Percentiles rank a stretch among this genome's conserved stretches.
Evolutionary conservation across 2,113 vertebrate species (phyloP).

Genomic region (Motacilla alba): DNA sequence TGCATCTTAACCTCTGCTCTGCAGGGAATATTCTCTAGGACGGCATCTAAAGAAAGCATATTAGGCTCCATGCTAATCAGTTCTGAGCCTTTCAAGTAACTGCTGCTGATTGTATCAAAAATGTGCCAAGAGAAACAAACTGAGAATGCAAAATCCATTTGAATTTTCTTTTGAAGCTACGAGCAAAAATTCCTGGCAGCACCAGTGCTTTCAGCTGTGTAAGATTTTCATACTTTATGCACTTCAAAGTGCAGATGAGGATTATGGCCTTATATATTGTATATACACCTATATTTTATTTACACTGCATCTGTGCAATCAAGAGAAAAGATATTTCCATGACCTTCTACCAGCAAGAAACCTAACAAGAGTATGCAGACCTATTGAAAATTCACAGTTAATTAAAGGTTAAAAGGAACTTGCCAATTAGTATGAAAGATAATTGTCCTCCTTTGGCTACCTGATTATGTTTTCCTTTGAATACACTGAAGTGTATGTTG

Average conservation of each 20-base stretch:
- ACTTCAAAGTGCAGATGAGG: slow-evolving; percentile 48
- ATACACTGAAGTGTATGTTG: slow-evolving; percentile 50
- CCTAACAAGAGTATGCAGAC: slow-evolving; percentile 47
- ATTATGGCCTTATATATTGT: slow-evolving; percentile 35
- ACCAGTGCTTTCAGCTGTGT: slow-evolving; percentile 16
- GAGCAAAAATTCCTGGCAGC: slow-evolving; percentile 43
- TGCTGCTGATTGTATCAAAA: slow-evolving; percentile 64
- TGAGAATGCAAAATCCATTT: slow-evolving; percentile 37
- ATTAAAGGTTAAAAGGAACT: slow-evolving; percentile 77
- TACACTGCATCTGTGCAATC: slow-evolving; percentile 51
- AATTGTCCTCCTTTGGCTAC: slow-evolving; percentile 71
- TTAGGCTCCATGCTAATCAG: slow-evolving; percentile 68
- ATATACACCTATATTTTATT: slow-evolving; percentile 61
- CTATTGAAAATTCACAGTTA: slow-evolving; percentile 72
- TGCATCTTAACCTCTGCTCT: slow-evolving; percentile 57
- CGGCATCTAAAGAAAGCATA: slow-evolving; percentile 40
- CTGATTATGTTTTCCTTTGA: slow-evolving; percentile 64
- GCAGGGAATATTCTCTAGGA: slow-evolving; percentile 50
- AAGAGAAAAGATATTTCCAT: slow-evolving; percentile 51
- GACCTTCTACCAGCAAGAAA: slow-evolving; percentile 69
- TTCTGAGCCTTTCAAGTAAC: slow-evolving; percentile 57
- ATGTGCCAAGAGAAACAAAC: slow-evolving; percentile 67
- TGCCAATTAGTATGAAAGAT: slow-evolving; percentile 74
- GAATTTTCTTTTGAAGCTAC: slow-evolving; percentile 68
- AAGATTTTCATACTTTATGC: slow-evolving; percentile 30